Evolutionary conservation across 2,113 vertebrate genomes (phyloP).

Genomic region (Platichthys flesus): DNA sequence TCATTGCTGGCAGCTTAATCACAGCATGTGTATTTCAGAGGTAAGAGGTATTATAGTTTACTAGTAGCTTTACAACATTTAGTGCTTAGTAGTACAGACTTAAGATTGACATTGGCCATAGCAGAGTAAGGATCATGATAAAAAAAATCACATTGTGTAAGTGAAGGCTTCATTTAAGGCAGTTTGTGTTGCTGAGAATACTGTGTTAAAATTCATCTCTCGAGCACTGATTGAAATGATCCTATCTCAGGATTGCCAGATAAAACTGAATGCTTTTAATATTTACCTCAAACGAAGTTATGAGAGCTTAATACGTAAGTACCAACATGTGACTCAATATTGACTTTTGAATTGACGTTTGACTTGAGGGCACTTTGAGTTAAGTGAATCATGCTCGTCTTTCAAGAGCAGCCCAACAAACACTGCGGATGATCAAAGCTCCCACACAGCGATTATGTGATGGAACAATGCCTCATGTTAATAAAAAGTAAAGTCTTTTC

Average conservation of each 20-base stretch:
- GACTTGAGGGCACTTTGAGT: not conserved
- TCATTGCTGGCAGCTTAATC: not conserved
- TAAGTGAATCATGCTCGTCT: not conserved
- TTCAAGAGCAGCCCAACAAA: slow-evolving; percentile 16
- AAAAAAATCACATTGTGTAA: not conserved
- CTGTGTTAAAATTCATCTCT: not conserved
- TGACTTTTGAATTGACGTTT: slow-evolving; percentile 34
- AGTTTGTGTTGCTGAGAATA: slow-evolving; percentile 6
- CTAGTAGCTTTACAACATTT: slow-evolving; percentile 9
- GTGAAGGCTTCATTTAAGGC: not conserved
- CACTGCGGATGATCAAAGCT: slow-evolving; percentile 27
- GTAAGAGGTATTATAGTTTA: not conserved
- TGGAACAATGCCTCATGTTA: slow-evolving; percentile 22
- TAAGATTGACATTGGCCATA: no score
- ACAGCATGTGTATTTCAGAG: not conserved
- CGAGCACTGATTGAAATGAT: slow-evolving; percentile 5
- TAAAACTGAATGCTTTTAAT: slow-evolving; percentile 10
- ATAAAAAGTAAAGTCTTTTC: slow-evolving; percentile 17
- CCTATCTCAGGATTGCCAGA: not conserved
- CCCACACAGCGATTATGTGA: slow-evolving; percentile 10
- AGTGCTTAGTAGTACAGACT: no score
- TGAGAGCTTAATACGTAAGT: not conserved
- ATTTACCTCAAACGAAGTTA: not conserved
- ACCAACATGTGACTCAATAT: slow-evolving; percentile 22
- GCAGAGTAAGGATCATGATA: no score